Evolutionary conservation across 1,140 invertebrate species (phyloP), one percentile per base, ranked within the genome.

Genomic region (Zaprionus lachaisei): DNA sequence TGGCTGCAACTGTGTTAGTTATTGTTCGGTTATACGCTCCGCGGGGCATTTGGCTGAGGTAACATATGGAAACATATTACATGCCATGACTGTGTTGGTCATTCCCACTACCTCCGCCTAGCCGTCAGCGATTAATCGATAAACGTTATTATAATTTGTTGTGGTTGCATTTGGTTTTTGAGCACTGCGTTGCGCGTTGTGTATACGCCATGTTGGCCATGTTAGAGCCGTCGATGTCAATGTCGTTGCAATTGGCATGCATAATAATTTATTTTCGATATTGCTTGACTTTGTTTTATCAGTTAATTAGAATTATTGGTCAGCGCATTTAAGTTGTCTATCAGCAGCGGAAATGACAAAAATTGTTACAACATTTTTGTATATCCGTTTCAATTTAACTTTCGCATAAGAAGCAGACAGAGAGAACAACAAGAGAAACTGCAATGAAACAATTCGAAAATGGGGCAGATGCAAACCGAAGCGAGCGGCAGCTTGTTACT

Each of bases 121-220:
- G 31, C 20, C 56, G 9, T 12, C 51, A 14, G 54, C 64, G 20
- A 81, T 87, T 87, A 89, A 89, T 89, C 85, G 85, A 89, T 90
- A 90, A 90, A 85, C 67, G 76, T 76, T 77, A 90, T 90, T 90
- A 90, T 90, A 89, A 89, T 89, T 90, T 83, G 84, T 89, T 87
- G 64, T 75, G 65, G 64, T 60, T 55, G 64, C 72, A 66, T 56
- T 72, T 66, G 67, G 47, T 66, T 71, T 69, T 65, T 38, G 26
- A 22, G 41, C 17, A 17, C 54, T 64, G 15, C 58, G 17, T 5
- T 26, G n/a, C 15, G 6, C 1, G 15, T 47, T 72, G 65, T 76
- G 65, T 55, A 77, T 79, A 79, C 79, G 83, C 83, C 76, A 82
- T 54, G 71, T 72, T 66, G 20, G 28, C 41, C 22, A 49, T 54